These are phyloP conservation scores for Pantherophis alleghaniensis DNA, from an alignment of 2,797 vertebrate species.

Conservation along the genomic window DNA sequence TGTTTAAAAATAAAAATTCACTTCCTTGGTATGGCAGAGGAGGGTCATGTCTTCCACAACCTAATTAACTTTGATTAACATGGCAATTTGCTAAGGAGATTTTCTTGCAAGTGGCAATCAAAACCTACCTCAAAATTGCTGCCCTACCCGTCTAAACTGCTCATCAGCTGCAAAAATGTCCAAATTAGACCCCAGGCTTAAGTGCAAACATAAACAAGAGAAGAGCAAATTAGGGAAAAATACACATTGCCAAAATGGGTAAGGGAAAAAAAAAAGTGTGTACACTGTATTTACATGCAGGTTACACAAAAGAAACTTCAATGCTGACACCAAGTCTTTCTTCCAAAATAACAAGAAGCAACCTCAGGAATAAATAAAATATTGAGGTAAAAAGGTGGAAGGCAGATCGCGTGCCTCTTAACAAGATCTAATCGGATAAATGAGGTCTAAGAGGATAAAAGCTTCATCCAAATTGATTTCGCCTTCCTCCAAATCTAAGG, in stretches of 20 bases:
- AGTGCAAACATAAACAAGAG: conserved; percentile 51
- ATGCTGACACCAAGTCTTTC: not conserved
- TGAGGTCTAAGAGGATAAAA: not conserved
- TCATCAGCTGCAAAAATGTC: conserved; percentile 38
- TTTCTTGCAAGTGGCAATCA: conserved; percentile 52
- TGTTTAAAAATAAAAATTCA: not conserved
- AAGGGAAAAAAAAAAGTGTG: not conserved
- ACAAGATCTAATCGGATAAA: not conserved
- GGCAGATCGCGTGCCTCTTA: not conserved
- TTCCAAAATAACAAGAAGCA: not conserved
- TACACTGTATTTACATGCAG: not conserved
- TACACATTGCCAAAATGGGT: conserved; percentile 27
- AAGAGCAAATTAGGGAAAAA: conserved; percentile 51
- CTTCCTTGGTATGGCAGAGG: not conserved
- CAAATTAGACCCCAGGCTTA: conserved; percentile 58
- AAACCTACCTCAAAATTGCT: conserved; percentile 58
- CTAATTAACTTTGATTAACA: conserved; percentile 28
- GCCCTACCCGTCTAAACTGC: conserved; percentile 49
- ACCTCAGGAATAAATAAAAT: not conserved
- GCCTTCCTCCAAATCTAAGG: not conserved
- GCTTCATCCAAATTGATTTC: not conserved
- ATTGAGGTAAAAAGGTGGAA: not conserved
- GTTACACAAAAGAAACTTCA: not conserved
- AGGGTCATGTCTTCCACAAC: not conserved
- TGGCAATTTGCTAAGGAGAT: conserved; percentile 32